Conservation (phyloP, 1,140 invertebrate species). For the Drosophila paulistorum region DNA sequence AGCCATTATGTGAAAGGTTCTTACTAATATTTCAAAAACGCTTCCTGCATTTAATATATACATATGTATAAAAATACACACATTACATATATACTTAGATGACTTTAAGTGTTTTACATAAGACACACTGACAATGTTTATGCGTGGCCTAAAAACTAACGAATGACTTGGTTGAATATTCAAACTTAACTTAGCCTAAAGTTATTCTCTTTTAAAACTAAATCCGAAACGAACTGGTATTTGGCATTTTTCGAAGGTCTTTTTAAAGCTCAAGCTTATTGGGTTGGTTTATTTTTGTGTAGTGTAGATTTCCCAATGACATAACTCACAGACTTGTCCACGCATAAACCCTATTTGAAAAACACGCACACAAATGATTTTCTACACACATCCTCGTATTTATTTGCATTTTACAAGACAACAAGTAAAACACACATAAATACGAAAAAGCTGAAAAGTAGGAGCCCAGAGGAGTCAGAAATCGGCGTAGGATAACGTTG, state of each 20-base stretch:
- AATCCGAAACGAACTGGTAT: too few species aligned
- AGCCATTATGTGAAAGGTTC: too few species aligned
- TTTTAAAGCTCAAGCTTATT: too few species aligned
- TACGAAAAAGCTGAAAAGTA: conserved; percentile 33
- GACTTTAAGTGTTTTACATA: not conserved
- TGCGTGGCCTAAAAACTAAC: not conserved
- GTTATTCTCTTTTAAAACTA: too few species aligned
- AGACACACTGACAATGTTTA: not conserved
- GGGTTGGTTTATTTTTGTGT: too few species aligned
- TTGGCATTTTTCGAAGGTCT: too few species aligned
- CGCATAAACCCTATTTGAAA: conserved; percentile 53
- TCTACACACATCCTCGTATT: conserved; percentile 53
- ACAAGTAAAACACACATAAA: conserved; percentile 50
- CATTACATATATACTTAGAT: not conserved
- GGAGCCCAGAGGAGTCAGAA: conserved; percentile 21
- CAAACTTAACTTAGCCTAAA: too few species aligned
- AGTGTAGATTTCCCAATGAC: not conserved
- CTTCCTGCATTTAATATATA: not conserved
- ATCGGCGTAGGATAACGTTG: conserved; percentile 4
- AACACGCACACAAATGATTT: conserved; percentile 57
- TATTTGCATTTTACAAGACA: conserved; percentile 78
- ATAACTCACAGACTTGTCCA: not conserved
- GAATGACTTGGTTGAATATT: too few species aligned
- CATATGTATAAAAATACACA: not conserved
- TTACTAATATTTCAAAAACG: too few species aligned